Conservation (phyloP, 2,113 vertebrate species). For the Phylloscopus trochilus region DNA sequence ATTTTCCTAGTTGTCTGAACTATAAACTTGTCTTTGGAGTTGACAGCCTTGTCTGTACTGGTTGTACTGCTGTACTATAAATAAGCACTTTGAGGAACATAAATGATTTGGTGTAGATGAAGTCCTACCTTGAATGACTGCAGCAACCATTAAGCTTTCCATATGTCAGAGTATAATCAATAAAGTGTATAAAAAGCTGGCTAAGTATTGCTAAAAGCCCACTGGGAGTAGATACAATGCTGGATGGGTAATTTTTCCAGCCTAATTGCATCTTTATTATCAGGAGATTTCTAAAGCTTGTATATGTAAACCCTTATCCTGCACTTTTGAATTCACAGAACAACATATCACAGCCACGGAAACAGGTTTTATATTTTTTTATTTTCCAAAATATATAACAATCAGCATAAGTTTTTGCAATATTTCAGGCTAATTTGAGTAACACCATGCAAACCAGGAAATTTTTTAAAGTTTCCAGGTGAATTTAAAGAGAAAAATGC, state of each 20-base stretch:
- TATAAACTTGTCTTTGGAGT: not conserved
- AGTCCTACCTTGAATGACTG: not conserved
- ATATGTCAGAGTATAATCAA: not conserved
- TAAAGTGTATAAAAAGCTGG: not conserved
- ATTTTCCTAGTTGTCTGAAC: not conserved
- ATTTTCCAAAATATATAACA: constrained; percentile 40
- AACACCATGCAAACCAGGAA: constrained; percentile 11
- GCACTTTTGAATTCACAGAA: not conserved
- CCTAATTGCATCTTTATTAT: not conserved
- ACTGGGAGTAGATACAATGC: not conserved
- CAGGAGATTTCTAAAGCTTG: not conserved
- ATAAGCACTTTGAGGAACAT: not conserved
- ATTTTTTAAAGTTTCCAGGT: not conserved
- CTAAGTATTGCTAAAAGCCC: not conserved
- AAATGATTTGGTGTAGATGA: not conserved
- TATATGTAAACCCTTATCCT: not conserved
- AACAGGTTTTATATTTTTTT: constrained; percentile 15
- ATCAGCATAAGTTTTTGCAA: constrained; percentile 4
- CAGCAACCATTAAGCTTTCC: not conserved
- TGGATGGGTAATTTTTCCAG: not conserved
- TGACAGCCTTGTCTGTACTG: not conserved
- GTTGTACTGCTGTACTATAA: not conserved
- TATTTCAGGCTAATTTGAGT: not conserved
- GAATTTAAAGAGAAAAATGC: not conserved
- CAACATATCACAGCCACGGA: not conserved